These are phyloP conservation scores for Drosophila carrolli DNA, from an alignment of 1,140 invertebrate species.

Conservation along the genomic window DNA sequence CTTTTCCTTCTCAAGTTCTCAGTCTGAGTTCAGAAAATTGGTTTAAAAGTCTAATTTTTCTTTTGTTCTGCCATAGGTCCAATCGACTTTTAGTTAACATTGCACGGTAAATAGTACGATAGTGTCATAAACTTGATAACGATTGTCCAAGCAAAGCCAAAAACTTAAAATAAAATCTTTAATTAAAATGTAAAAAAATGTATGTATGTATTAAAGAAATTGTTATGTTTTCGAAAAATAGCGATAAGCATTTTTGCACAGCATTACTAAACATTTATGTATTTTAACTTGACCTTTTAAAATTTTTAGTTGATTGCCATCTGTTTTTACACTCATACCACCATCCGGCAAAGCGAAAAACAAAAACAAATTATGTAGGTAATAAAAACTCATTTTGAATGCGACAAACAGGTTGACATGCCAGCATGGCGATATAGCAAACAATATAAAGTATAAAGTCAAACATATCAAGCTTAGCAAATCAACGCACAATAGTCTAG, in stretches of 20 bases:
- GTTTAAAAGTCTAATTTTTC: too few relatives aligned
- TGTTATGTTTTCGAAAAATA: too few relatives aligned
- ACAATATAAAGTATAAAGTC: conserved; percentile 1
- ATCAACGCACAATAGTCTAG: conserved; percentile 25
- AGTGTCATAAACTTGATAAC: too few relatives aligned
- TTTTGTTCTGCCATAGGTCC: too few relatives aligned
- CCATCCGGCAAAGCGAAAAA: conserved; percentile 3
- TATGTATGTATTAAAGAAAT: too few relatives aligned
- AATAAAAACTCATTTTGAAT: conserved; percentile 8
- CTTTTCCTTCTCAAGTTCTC: too few relatives aligned
- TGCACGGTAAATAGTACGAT: too few relatives aligned
- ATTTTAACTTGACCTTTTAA: conserved; percentile 1
- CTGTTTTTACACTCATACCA: neutral
- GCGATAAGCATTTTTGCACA: neutral
- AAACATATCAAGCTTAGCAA: conserved; percentile 3
- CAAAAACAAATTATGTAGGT: conserved; percentile 9
- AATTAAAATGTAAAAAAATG: too few relatives aligned
- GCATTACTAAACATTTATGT: conserved; percentile 8
- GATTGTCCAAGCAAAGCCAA: too few relatives aligned
- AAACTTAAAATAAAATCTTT: too few relatives aligned
- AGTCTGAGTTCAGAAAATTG: too few relatives aligned
- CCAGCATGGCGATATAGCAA: neutral
- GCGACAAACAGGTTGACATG: conserved; percentile 24
- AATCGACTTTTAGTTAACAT: too few relatives aligned
- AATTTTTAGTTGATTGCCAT: neutral